phyloP scores from a whole-genome alignment of 2,113 vertebrate species.

The Cricetomys ansorgei region DNA sequence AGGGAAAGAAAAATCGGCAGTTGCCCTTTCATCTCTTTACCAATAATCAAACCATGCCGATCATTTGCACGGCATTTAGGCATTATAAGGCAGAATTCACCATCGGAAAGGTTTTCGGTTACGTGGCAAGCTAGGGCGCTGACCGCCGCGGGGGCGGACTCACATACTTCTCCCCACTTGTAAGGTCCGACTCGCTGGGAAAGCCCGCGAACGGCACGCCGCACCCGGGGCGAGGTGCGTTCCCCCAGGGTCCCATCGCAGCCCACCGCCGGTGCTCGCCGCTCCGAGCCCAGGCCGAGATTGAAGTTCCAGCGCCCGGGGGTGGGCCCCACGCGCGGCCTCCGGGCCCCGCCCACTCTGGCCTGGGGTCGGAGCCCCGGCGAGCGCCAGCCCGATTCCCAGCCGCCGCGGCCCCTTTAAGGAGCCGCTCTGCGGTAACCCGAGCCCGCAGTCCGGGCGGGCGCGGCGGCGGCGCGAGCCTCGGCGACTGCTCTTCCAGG shows the following conservation, averaged over 20 bases:
- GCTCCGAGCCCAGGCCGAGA: not conserved
- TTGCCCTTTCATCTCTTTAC: not conserved
- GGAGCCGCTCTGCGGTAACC: slow-evolving; percentile 81
- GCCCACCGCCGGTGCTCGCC: not conserved
- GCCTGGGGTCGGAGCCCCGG: not conserved
- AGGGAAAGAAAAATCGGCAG: not conserved
- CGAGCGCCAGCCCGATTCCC: not conserved
- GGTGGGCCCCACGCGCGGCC: not conserved
- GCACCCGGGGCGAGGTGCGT: not conserved
- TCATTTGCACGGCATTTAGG: not conserved
- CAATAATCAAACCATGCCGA: not conserved
- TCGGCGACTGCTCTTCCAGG: slow-evolving; percentile 50
- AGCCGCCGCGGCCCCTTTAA: slow-evolving; percentile 84
- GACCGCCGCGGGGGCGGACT: slow-evolving; percentile 25
- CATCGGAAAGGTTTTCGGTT: not conserved
- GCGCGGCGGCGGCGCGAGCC: slow-evolving; percentile 63
- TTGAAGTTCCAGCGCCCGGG: not conserved
- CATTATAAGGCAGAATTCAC: not conserved
- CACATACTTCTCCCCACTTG: not conserved
- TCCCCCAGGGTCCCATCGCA: not conserved
- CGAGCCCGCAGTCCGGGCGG: slow-evolving; percentile 80
- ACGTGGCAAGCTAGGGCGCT: slow-evolving; percentile 6
- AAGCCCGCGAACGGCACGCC: not conserved
- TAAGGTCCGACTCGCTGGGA: not conserved
- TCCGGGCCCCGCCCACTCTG: slow-evolving; percentile 59